Conservation (phyloP, 2,797 vertebrate genomes). For the Centropyge bicolor region DNA sequence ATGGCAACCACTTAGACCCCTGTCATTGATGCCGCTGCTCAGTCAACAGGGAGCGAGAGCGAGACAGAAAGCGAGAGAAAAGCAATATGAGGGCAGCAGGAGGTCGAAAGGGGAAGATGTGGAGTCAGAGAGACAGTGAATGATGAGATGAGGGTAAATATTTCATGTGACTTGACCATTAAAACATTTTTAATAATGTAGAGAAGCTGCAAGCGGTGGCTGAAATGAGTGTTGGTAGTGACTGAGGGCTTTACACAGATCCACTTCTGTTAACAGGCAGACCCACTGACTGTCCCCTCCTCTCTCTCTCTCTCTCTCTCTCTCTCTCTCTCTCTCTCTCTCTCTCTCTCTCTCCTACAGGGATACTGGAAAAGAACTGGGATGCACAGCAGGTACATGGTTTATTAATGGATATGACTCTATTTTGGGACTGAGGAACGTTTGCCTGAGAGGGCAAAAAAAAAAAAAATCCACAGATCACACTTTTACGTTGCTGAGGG, state of each 20-base stretch:
- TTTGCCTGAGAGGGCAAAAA: conserved; percentile 57
- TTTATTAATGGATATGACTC: conserved; percentile 79
- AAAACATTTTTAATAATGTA: conserved; percentile 57
- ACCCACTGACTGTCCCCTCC: conserved; percentile 35
- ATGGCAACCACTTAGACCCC: conserved; percentile 75
- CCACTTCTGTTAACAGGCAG: conserved; percentile 46
- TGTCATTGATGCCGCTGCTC: conserved; percentile 65
- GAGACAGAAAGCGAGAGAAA: conserved; percentile 18
- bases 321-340: background rate
- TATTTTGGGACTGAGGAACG: conserved; percentile 69
- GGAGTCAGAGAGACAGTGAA: conserved; percentile 37
- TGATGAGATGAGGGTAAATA: conserved; percentile 50
- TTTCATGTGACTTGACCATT: conserved; percentile 54
- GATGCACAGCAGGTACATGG: conserved; percentile 79
- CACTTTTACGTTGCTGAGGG: conserved; percentile 39
- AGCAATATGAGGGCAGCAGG: conserved; percentile 33
- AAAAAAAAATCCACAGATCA: conserved; percentile 42
- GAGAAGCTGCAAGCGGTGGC: conserved; percentile 19
- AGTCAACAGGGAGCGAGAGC: conserved; percentile 59
- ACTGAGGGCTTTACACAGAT: conserved; percentile 47
- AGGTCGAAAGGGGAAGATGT: conserved; percentile 24
- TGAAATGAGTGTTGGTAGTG: conserved; percentile 46
- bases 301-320: conserved; percentile 21
- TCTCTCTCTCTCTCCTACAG: conserved; percentile 41
- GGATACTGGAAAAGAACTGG: conserved; percentile 59